A percentile compares a stretch with the other conserved stretches of the same genome.
phyloP scores from a whole-genome alignment of 2,113 vertebrate genomes.

The Sterrhoptilus dennistouni region DNA sequence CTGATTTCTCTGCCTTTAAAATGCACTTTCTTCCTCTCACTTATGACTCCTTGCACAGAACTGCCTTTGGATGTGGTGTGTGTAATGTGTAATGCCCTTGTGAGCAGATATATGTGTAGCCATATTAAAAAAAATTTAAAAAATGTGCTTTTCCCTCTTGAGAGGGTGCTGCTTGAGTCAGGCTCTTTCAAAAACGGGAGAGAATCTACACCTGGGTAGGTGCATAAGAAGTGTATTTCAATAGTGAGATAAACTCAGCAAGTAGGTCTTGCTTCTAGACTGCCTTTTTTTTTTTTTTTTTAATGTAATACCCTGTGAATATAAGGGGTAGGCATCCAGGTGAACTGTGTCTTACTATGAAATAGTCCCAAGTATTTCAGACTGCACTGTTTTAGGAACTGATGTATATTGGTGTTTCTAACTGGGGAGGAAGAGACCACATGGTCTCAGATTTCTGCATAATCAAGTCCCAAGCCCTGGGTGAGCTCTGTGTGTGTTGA shows the following conservation, averaged over 20 bases:
- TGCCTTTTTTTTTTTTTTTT: neutral
- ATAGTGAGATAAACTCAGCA: neutral
- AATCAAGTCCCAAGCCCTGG: fast-evolving
- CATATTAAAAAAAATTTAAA: neutral
- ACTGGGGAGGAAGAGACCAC: fast-evolving
- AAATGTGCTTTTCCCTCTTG: neutral
- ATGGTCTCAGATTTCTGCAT: neutral
- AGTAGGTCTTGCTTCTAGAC: neutral
- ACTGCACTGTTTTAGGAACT: neutral
- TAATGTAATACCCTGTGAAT: neutral
- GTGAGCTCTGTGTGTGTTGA: neutral
- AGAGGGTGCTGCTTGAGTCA: neutral
- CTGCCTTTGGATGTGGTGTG: neutral
- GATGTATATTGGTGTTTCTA: neutral
- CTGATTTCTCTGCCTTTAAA: neutral
- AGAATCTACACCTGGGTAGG: neutral
- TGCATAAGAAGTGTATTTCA: neutral
- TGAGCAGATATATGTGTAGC: neutral
- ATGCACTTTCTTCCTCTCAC: neutral
- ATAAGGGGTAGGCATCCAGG: neutral
- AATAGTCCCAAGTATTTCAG: neutral
- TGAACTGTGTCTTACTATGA: fast-evolving
- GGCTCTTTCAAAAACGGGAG: neutral
- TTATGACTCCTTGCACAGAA: fast-evolving
- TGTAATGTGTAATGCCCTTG: fast-evolving